These are phyloP conservation scores for Odontomachus brunneus DNA, from an alignment of 1,140 invertebrate species.

Conservation along the genomic window DNA sequence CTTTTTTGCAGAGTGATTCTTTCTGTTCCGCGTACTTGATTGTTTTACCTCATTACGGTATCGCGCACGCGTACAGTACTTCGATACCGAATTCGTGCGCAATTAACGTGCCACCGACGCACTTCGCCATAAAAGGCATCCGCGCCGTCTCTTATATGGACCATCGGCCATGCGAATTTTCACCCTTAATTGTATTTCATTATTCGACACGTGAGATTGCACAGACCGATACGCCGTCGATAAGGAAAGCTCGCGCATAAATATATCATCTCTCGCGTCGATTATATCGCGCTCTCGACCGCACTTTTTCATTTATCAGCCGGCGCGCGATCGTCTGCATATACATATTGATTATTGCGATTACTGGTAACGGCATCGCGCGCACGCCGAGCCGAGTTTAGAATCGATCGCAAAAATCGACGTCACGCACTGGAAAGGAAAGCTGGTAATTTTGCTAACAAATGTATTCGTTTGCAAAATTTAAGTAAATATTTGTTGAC, in stretches of 20 bases:
- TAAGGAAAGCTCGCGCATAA: neutral
- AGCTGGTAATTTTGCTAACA: too few species aligned
- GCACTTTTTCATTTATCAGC: slow-evolving; percentile 1
- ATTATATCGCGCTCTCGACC: neutral
- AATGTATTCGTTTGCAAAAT: too few species aligned
- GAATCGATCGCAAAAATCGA: too few species aligned
- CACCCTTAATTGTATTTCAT: slow-evolving; percentile 46
- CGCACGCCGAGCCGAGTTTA: neutral
- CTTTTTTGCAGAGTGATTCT: neutral
- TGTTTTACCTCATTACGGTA: slow-evolving; percentile 12
- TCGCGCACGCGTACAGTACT: neutral
- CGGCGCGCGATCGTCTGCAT: neutral
- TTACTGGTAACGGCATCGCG: neutral
- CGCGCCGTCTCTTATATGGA: neutral
- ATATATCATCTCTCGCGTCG: neutral
- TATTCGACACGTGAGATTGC: slow-evolving; percentile 29
- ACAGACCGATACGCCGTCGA: slow-evolving; percentile 13
- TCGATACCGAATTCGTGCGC: slow-evolving; percentile 22
- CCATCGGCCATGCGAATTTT: slow-evolving; percentile 20
- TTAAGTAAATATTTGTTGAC: too few species aligned
- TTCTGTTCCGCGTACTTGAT: slow-evolving; percentile 19
- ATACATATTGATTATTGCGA: neutral
- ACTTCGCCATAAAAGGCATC: slow-evolving; percentile 52
- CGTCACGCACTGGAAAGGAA: too few species aligned
- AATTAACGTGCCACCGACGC: slow-evolving; percentile 76